These are phyloP conservation scores for Eueides isabella DNA, from an alignment of 1,140 invertebrate species.

Conservation along the genomic window DNA sequence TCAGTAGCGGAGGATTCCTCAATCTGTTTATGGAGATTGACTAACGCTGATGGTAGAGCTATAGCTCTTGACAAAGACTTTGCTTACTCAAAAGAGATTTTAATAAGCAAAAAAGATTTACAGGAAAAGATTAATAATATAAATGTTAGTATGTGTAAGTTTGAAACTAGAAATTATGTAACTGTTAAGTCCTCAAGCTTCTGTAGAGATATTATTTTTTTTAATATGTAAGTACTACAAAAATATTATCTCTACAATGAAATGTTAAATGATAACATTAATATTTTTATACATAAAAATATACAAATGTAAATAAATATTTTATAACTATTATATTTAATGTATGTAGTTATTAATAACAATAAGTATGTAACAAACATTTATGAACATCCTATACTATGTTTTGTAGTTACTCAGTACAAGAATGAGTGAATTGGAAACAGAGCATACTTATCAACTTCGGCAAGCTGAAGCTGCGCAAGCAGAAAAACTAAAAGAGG, in stretches of 20 bases:
- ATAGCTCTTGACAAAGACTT: conserved; percentile 88
- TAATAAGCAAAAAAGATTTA: conserved; percentile 80
- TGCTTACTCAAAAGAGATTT: conserved; percentile 88
- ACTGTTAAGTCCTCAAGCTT: neutral
- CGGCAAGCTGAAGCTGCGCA: conserved; percentile 86
- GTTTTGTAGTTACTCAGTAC: conserved; percentile 82
- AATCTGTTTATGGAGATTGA: conserved; percentile 92
- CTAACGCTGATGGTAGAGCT: conserved; percentile 88
- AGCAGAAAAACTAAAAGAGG: conserved; percentile 85
- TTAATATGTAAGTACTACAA: no score
- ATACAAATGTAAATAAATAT: neutral
- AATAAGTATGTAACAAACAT: neutral
- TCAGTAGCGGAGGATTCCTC: conserved; percentile 89
- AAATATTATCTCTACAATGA: neutral
- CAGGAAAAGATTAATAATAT: conserved; percentile 85
- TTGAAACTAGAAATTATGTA: neutral
- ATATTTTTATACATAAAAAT: neutral
- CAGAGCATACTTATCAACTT: conserved; percentile 88
- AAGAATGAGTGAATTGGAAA: conserved; percentile 87
- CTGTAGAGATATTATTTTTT: no score
- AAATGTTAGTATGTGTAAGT: conserved; percentile 44
- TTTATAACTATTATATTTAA: neutral
- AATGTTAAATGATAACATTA: neutral
- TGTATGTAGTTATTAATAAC: neutral
- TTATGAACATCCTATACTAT: neutral